Evolutionary conservation across 2,888 invertebrate species (phyloP).

Genomic region (Lithosia quadra): DNA sequence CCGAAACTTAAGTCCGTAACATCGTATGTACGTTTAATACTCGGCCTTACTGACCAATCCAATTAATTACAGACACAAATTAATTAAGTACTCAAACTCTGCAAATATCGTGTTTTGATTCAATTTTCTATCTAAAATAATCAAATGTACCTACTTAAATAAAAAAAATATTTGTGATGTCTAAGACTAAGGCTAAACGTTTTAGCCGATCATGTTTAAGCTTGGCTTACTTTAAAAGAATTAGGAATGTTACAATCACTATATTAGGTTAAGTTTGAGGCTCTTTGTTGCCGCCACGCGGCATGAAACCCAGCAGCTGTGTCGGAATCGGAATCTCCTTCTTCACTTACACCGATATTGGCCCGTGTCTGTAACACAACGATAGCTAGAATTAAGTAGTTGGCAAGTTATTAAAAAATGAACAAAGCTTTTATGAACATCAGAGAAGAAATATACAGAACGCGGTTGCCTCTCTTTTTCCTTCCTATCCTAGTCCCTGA

Average conservation of each 20-base stretch:
- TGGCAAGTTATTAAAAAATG: not conserved
- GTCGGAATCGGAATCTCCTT: conserved; percentile 94
- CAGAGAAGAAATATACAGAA: no score
- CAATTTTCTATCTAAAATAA: not conserved
- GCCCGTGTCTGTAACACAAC: conserved; percentile 64
- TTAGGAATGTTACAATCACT: conserved; percentile 9
- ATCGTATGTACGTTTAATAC: not conserved
- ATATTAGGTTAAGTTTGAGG: conserved; percentile 68
- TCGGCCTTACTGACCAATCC: no score
- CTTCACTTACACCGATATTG: conserved; percentile 71
- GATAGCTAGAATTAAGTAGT: not conserved
- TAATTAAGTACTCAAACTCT: not conserved
- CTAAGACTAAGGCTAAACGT: not conserved
- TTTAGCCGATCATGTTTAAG: not conserved
- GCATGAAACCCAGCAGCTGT: conserved; percentile 94
- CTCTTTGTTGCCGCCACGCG: conserved; percentile 76
- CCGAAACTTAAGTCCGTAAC: no score
- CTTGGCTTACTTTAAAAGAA: not conserved
- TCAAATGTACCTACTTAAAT: not conserved
- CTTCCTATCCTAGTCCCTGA: no score
- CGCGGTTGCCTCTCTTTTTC: no score
- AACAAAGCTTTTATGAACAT: no score
- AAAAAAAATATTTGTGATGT: not conserved
- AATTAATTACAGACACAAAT: no score
- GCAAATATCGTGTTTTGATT: not conserved